Evolutionary conservation across 2,797 vertebrate species (phyloP).

Genomic region (Siniperca scherzeri): DNA sequence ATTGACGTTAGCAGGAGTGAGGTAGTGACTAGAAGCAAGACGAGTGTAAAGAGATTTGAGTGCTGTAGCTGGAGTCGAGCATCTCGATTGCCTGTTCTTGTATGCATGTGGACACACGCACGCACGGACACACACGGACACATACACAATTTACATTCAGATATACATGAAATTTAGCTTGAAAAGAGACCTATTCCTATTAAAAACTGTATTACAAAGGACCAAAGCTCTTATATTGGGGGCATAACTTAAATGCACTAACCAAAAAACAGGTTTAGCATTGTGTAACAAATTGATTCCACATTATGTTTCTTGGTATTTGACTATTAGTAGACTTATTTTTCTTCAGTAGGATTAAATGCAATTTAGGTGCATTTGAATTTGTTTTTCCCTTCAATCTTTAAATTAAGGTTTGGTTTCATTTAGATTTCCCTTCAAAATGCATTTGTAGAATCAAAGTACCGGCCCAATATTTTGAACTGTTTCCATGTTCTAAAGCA

Average conservation of each 20-base stretch:
- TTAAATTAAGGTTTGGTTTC: neutral
- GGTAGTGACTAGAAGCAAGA: constrained; percentile 40
- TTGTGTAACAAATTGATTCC: neutral
- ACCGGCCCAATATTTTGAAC: neutral
- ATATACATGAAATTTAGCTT: neutral
- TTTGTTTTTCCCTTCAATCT: neutral
- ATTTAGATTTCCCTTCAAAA: neutral
- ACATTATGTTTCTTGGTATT: neutral
- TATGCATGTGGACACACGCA: neutral
- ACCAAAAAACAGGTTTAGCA: neutral
- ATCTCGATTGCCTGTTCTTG: constrained; percentile 21
- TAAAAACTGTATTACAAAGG: neutral
- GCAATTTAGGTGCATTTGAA: neutral
- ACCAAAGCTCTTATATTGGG: neutral
- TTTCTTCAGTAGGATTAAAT: constrained; percentile 3
- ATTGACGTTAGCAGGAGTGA: constrained; percentile 48
- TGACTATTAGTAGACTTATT: neutral
- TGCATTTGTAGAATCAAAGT: neutral
- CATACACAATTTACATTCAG: constrained; percentile 1
- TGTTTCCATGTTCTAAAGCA: neutral
- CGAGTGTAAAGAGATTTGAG: constrained; percentile 47
- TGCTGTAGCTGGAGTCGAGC: constrained; percentile 16
- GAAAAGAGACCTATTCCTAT: neutral
- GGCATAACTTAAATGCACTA: constrained; percentile 5
- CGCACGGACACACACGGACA: neutral